A percentile compares a stretch with the other conserved stretches of the same genome.
phyloP scores from a whole-genome alignment of 35 echinoderm and acorn worm genomes.

The Acanthaster planci region DNA sequence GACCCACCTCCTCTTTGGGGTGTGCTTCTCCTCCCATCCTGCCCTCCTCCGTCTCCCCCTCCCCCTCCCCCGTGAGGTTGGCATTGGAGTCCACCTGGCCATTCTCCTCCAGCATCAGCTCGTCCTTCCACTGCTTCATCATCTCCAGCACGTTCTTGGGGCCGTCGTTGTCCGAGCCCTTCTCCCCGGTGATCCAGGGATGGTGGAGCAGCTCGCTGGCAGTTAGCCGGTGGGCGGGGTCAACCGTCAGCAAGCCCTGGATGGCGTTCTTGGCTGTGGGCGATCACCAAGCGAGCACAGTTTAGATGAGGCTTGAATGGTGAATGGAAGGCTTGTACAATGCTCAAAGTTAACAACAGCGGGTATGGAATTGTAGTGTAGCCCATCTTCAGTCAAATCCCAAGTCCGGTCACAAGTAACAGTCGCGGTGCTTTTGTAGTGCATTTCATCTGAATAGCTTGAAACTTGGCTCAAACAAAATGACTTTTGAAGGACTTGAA shows the following conservation, averaged over 20 bases:
- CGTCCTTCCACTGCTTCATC: conserved; percentile 99
- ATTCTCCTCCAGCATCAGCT: conserved; percentile 83
- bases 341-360: no score
- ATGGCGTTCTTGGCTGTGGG: conserved; percentile 91
- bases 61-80: conserved; percentile 27
- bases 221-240: conserved; percentile 92
- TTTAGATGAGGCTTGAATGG: not conserved
- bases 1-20: not conserved
- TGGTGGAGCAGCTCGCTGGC: conserved; percentile 84
- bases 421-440: no score
- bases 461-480: no score
- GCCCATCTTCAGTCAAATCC: no score
- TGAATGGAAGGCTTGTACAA: no score
- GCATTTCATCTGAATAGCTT: no score
- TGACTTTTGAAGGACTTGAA: no score
- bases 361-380: no score
- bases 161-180: conserved; percentile 61
- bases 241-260: conserved; percentile 83
- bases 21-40: not conserved
- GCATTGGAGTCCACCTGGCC: conserved; percentile 49
- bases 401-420: no score
- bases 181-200: conserved; percentile 91
- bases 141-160: conserved; percentile 94
- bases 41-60: conserved; percentile 23
- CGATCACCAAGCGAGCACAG: not conserved